A percentile compares a stretch with the other conserved stretches of the same genome.
Conservation (phyloP, 2,113 vertebrate genomes). For the Orthonyx spaldingii region DNA sequence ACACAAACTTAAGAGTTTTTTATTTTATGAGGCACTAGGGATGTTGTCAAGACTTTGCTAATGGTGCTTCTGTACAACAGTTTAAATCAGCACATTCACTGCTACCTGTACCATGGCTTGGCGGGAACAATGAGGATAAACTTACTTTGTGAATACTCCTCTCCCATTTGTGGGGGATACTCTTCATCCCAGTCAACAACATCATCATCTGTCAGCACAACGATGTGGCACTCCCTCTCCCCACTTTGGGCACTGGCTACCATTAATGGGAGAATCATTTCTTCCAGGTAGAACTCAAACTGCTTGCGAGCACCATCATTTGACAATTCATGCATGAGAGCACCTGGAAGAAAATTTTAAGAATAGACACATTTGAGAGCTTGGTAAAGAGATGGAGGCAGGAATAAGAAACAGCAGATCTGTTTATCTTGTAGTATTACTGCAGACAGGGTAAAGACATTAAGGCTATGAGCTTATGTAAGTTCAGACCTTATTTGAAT, state of each 20-base stretch:
- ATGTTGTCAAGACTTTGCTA: background rate
- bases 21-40: background rate
- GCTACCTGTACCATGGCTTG: rapidly evolving
- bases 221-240: constrained; percentile 96
- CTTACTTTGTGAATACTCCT: constrained; percentile 98
- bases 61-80: background rate
- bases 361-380: background rate
- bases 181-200: constrained; percentile 99
- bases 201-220: constrained; percentile 96
- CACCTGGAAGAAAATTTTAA: constrained; percentile 77
- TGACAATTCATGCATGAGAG: constrained; percentile 97
- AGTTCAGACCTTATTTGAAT: background rate
- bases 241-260: constrained; percentile 96
- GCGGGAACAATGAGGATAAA: background rate
- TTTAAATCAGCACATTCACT: background rate
- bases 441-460: background rate
- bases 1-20: background rate
- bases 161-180: constrained; percentile 98
- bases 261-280: constrained; percentile 98
- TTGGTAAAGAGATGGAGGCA: background rate
- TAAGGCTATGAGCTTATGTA: background rate
- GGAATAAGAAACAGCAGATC: background rate
- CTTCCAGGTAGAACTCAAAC: constrained; percentile 97
- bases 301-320: constrained; percentile 95
- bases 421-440: background rate